These are phyloP conservation scores for Glossophaga mutica DNA, from an alignment of 2,797 vertebrate species.

Conservation along the genomic window DNA sequence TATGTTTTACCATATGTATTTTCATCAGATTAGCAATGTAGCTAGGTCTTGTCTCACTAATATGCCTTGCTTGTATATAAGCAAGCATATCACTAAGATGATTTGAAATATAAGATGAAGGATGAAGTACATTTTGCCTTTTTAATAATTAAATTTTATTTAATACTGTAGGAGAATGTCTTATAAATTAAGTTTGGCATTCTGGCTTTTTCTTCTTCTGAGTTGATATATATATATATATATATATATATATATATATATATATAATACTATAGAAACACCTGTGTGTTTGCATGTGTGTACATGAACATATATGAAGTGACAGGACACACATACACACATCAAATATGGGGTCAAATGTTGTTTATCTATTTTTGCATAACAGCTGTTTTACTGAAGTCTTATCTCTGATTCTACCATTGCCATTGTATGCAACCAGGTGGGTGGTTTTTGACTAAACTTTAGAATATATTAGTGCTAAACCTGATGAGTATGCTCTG, in stretches of 20 bases:
- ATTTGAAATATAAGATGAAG: background rate
- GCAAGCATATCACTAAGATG: background rate
- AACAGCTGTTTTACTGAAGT: background rate
- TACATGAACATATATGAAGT: background rate
- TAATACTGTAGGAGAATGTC: background rate
- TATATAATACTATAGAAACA: background rate
- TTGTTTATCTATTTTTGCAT: background rate
- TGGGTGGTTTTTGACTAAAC: background rate
- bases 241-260: background rate
- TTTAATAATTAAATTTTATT: background rate
- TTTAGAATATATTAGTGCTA: background rate
- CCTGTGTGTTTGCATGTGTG: background rate
- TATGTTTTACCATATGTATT: background rate
- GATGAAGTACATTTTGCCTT: background rate
- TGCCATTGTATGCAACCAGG: background rate
- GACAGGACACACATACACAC: background rate
- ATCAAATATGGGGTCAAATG: background rate
- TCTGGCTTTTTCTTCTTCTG: background rate
- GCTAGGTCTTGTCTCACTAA: background rate
- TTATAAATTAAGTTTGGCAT: background rate
- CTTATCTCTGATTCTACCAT: background rate
- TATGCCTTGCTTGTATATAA: background rate
- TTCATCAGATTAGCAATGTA: background rate
- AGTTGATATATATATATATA: background rate
- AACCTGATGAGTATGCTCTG: background rate